These are phyloP conservation scores for Melipona bicolor DNA, from an alignment of 2,888 invertebrate genomes.

Conservation along the genomic window DNA sequence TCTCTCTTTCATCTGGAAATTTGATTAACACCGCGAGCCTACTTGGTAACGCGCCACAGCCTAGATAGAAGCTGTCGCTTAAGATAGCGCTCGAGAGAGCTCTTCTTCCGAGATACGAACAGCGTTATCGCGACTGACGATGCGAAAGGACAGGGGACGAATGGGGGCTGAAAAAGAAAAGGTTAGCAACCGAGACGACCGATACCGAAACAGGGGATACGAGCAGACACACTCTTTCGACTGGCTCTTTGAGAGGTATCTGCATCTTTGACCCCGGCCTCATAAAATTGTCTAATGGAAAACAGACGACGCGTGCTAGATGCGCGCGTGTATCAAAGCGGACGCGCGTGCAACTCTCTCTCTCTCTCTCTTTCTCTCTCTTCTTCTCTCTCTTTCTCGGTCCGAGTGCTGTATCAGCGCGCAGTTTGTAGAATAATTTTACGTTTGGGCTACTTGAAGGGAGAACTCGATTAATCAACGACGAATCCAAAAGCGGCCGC, in stretches of 20 bases:
- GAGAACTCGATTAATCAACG: slow-evolving; percentile 66
- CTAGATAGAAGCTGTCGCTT: slow-evolving; percentile 76
- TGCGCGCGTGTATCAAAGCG: slow-evolving; percentile 50
- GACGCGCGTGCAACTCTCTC: neutral
- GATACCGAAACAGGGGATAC: neutral
- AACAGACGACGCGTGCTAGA: slow-evolving; percentile 73
- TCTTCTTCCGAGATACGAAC: slow-evolving; percentile 65
- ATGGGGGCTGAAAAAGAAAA: slow-evolving; percentile 24
- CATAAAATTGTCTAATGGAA: slow-evolving; percentile 76
- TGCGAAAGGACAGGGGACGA: slow-evolving; percentile 35
- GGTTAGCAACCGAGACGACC: slow-evolving; percentile 12
- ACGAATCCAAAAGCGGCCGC: slow-evolving; percentile 67
- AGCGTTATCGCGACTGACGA: slow-evolving; percentile 62
- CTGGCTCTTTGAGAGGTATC: slow-evolving; percentile 78
- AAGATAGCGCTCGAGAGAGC: slow-evolving; percentile 79
- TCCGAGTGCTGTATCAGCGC: neutral
- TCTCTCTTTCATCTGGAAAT: slow-evolving; percentile 60
- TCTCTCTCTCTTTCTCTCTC: too few species aligned
- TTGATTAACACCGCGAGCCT: slow-evolving; percentile 74
- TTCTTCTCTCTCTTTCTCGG: neutral
- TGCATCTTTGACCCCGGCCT: slow-evolving; percentile 79
- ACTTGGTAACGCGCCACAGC: slow-evolving; percentile 71
- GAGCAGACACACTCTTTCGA: slow-evolving; percentile 66
- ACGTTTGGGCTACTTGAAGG: slow-evolving; percentile 18
- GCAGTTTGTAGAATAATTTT: slow-evolving; percentile 19